Evolutionary conservation across 2,113 vertebrate genomes (phyloP).

Genomic region (Rattus rattus): DNA sequence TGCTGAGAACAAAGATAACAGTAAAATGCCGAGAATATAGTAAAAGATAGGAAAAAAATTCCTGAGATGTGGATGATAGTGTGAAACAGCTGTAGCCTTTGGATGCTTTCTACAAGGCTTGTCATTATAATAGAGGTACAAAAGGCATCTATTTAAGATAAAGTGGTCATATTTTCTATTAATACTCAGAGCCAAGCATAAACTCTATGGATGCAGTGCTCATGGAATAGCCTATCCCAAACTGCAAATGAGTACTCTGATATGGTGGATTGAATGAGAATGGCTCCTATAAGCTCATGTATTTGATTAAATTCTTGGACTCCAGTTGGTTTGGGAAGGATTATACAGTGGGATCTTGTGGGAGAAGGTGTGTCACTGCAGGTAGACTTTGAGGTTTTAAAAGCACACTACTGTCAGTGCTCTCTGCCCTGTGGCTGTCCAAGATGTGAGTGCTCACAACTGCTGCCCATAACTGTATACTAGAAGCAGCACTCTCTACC

Average conservation of each 20-base stretch:
- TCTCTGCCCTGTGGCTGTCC: not conserved
- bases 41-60: not conserved
- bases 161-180: constrained; percentile 14
- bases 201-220: not conserved
- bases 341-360: not conserved
- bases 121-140: not conserved
- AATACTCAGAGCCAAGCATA: constrained; percentile 16
- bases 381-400: not conserved
- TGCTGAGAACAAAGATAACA: not conserved
- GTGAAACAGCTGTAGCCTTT: not conserved
- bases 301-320: not conserved
- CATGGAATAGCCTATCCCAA: not conserved
- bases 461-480: not conserved
- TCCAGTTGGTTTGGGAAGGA: not conserved
- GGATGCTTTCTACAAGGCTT: not conserved
- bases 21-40: not conserved
- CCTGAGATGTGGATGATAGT: not conserved
- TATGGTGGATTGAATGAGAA: not conserved
- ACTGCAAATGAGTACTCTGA: not conserved
- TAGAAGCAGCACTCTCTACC: not conserved
- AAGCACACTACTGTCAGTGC: not conserved
- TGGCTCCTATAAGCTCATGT: not conserved
- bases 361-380: not conserved
- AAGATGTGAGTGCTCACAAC: not conserved
- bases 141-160: not conserved